Conservation (phyloP, 1,140 invertebrate species). For the Panagrolaimus sp. region DNA sequence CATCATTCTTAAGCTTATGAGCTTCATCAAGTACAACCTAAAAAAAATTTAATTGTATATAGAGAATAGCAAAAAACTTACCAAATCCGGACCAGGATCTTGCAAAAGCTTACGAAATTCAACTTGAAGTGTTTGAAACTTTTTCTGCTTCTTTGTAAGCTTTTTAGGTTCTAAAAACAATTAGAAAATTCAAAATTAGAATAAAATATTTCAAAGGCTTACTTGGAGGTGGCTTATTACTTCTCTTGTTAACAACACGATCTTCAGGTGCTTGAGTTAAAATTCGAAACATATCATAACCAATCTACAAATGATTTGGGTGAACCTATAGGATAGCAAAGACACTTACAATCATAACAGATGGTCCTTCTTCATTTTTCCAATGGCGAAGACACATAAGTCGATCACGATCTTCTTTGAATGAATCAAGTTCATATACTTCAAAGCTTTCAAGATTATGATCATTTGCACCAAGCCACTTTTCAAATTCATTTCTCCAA, state of each 20-base stretch:
- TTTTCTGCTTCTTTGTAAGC: conserved; percentile 61
- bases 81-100: conserved; percentile 71
- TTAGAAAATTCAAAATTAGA: too few relatives aligned
- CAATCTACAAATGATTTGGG: conserved; percentile 63
- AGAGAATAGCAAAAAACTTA: too few relatives aligned
- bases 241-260: neutral
- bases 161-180: too few relatives aligned
- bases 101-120: conserved; percentile 67
- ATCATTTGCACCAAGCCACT: too few relatives aligned
- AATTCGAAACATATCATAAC: conserved; percentile 86
- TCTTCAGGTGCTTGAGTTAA: conserved; percentile 60
- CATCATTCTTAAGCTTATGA: conserved; percentile 61
- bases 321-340: too few relatives aligned
- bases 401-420: conserved; percentile 66
- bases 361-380: conserved; percentile 68
- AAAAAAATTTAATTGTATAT: too few relatives aligned
- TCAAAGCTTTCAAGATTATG: too few relatives aligned
- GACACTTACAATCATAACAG: conserved; percentile 87
- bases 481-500: conserved; percentile 85
- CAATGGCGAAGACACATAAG: conserved; percentile 72
- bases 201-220: too few relatives aligned
- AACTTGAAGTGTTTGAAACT: conserved; percentile 62
- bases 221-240: conserved; percentile 11
- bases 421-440: conserved; percentile 39
- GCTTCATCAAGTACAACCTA: conserved; percentile 63